These are phyloP conservation scores for Copidosoma aretas DNA, from an alignment of 2,888 invertebrate genomes.

Conservation along the genomic window DNA sequence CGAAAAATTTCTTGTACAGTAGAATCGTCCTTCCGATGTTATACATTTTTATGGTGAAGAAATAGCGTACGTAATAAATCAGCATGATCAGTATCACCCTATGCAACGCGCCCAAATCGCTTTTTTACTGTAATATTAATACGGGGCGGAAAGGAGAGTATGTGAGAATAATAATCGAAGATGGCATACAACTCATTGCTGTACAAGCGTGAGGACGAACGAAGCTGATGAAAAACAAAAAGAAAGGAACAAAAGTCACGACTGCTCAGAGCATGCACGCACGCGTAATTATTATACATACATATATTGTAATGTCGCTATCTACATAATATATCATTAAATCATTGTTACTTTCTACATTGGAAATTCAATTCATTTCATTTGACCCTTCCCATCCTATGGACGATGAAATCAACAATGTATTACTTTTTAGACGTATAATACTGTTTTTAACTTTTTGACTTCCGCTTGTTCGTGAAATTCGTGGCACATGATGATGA, in stretches of 20 bases:
- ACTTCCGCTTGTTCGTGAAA: too few relatives aligned
- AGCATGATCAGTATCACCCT: conserved; percentile 20
- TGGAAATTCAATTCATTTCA: too few relatives aligned
- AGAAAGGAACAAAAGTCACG: conserved; percentile 11
- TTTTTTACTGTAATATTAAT: conserved; percentile 38
- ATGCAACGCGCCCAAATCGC: conserved; percentile 32
- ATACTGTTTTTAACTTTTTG: too few relatives aligned
- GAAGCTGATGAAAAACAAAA: too few relatives aligned
- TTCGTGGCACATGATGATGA: too few relatives aligned
- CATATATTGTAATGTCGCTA: conserved; percentile 45
- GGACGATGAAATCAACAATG: too few relatives aligned
- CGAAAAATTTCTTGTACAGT: too few relatives aligned
- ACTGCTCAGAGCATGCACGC: conserved; percentile 36
- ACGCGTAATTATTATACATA: conserved; percentile 42
- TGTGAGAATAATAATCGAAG: background rate
- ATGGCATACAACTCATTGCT: conserved; percentile 25
- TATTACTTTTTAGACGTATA: too few relatives aligned
- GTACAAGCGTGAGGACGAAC: conserved; percentile 31
- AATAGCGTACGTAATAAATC: too few relatives aligned
- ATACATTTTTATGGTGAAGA: too few relatives aligned
- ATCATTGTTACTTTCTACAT: conserved; percentile 43
- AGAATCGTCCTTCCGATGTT: background rate
- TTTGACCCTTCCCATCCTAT: too few relatives aligned
- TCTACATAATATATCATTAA: conserved; percentile 40
- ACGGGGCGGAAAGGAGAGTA: conserved; percentile 8